Evolutionary conservation across 2,888 invertebrate genomes (phyloP).

Genomic region (Pachymerium ferrugineum): DNA sequence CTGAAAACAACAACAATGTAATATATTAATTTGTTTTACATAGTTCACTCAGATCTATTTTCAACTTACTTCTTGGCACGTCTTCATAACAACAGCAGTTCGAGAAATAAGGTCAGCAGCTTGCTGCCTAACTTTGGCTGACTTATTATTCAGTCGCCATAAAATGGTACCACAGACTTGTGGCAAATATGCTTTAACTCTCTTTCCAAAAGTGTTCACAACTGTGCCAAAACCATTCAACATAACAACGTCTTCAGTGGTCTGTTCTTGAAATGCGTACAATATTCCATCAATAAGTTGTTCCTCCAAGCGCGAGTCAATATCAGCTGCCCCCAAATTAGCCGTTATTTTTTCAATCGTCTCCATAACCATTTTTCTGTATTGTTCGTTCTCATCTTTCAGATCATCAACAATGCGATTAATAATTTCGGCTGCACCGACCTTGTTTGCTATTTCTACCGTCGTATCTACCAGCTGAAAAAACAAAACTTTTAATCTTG

Average conservation of each 20-base stretch:
- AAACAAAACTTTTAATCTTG: slow-evolving; percentile 32
- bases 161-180: slow-evolving; percentile 99
- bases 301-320: slow-evolving; percentile 95
- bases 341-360: slow-evolving; percentile 99
- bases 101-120: slow-evolving; percentile 98
- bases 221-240: slow-evolving; percentile 98
- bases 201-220: slow-evolving; percentile 92
- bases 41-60: not conserved
- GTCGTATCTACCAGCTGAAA: slow-evolving; percentile 90
- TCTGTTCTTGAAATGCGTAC: slow-evolving; percentile 99
- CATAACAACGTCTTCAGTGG: slow-evolving; percentile 99
- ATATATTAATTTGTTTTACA: not conserved
- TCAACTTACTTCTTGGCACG: slow-evolving; percentile 81
- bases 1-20: slow-evolving; percentile 46
- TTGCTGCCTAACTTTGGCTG: slow-evolving; percentile 96
- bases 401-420: slow-evolving; percentile 97
- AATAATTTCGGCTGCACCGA: slow-evolving; percentile 98
- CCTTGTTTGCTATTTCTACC: slow-evolving; percentile 99
- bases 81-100: slow-evolving; percentile 98
- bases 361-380: slow-evolving; percentile 99
- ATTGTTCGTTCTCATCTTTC: slow-evolving; percentile 99
- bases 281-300: slow-evolving; percentile 98
- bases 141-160: slow-evolving; percentile 99
- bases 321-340: slow-evolving; percentile 94
- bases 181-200: slow-evolving; percentile 96